Percentiles rank a stretch among this genome's conserved stretches.
These are phyloP conservation scores for Hippoglossus hippoglossus DNA, from an alignment of 2,797 vertebrate species.

Conservation along the genomic window DNA sequence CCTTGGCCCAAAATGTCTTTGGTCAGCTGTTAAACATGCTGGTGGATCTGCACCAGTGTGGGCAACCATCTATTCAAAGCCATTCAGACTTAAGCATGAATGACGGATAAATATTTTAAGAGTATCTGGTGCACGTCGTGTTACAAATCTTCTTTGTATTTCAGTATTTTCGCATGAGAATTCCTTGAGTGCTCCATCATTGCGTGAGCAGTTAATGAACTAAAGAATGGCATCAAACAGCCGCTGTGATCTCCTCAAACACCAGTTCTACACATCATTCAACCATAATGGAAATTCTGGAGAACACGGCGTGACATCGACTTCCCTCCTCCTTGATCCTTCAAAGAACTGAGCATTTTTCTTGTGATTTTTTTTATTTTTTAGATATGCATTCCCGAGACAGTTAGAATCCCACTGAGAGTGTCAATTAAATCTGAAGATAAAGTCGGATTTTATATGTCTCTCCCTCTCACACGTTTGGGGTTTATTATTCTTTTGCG, in stretches of 20 bases:
- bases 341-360: not conserved
- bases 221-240: not conserved
- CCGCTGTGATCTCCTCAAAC: constrained; percentile 5
- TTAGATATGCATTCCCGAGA: constrained; percentile 1
- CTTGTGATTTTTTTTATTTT: constrained; percentile 9
- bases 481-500: constrained; percentile 14
- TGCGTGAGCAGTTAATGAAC: constrained; percentile 6
- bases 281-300: constrained; percentile 8
- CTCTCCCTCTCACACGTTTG: constrained; percentile 20
- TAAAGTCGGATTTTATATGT: constrained; percentile 24
- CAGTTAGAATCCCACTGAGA: not conserved
- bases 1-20: too few species aligned
- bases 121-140: not conserved
- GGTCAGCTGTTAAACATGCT: too few species aligned
- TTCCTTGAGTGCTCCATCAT: not conserved
- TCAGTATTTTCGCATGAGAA: not conserved
- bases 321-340: constrained; percentile 14
- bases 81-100: not conserved
- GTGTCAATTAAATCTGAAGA: constrained; percentile 23
- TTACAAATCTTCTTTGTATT: not conserved
- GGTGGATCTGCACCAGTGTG: not conserved
- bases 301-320: not conserved
- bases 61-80: not conserved
- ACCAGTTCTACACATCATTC: constrained; percentile 3
- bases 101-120: not conserved